Base-by-base conservation (phyloP, 2,113 vertebrate genomes). In the Poecile atricapillus region DNA sequence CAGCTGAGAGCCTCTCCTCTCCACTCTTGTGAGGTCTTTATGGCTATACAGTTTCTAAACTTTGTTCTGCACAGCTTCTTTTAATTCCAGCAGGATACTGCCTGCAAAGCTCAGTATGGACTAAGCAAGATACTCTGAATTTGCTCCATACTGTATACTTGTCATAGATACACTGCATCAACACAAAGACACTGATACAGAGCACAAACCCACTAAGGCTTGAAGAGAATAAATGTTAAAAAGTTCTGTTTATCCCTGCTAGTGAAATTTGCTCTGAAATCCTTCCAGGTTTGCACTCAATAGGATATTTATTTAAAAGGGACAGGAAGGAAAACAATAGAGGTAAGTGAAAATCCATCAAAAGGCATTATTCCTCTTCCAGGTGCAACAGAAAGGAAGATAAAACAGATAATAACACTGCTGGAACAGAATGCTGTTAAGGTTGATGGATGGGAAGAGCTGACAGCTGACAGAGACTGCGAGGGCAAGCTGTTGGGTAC, bases 321-420 rank as follows among this genome's bases (percentile, higher is more conserved):
- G 28, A 87, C 3, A 35, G 52, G 74, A 93, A 94, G 50, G 37
- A 94, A 96, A 97, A 96, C 91, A 94, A 92, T 70, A 92, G 67
- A 89, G 35, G 35, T 79, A 93, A 90, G 77, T 91, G 79, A 96
- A 96, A 92, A 97, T 95, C 81, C 79, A 95, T 89, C 88, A 93
- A 88, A 95, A 96, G 58, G 35, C 56, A 92, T 94, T 39, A 84
- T 84, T 95, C 25, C 21, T 55, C 68, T 87, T 74, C 73, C 68
- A 91, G 88, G 80, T 93, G 78, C 64, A 91, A 79, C 55, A 91
- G 73, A 89, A 95, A 95, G 71, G 64, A 94, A 96, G 87, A 87
- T 94, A 84, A 94, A 91, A 86, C 58, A 96, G 80, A 96, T 96
- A 94, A 97, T 94, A 96, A 93, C 73, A 76, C 37, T 75, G 31